phyloP scores from a whole-genome alignment of 2,797 vertebrate genomes.

The Arctocebus calabarensis region DNA sequence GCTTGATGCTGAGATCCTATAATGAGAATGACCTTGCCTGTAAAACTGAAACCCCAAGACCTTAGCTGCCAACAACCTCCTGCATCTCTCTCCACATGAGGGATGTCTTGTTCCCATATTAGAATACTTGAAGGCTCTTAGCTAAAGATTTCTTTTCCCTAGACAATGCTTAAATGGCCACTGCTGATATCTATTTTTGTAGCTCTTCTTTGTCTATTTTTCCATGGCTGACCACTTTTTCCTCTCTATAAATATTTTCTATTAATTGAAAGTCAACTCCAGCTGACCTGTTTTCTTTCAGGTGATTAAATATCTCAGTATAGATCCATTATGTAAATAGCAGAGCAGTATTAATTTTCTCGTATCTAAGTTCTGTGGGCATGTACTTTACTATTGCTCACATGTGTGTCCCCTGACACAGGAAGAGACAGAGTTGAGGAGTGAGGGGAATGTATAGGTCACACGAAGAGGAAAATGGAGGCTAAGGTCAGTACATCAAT shows the following conservation, averaged over 20 bases:
- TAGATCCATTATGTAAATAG: background rate
- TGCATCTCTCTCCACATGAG: background rate
- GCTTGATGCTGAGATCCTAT: background rate
- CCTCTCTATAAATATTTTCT: background rate
- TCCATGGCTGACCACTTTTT: background rate
- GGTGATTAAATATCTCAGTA: conserved; percentile 4
- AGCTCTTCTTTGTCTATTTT: background rate
- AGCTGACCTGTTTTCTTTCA: background rate
- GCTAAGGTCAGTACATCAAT: background rate
- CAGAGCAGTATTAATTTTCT: background rate
- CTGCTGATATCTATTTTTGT: background rate
- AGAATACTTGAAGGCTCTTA: background rate
- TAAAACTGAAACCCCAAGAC: background rate
- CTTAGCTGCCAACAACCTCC: background rate
- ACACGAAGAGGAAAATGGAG: background rate
- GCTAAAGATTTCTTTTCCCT: background rate
- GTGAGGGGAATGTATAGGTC: conserved; percentile 13
- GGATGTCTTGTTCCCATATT: background rate
- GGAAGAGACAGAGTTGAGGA: background rate
- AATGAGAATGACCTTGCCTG: background rate
- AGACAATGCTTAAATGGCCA: background rate
- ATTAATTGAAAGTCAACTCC: background rate
- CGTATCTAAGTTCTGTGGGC: background rate
- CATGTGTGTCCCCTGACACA: background rate
- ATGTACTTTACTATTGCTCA: background rate